A percentile compares a stretch with the other conserved stretches of the same genome.
These are phyloP conservation scores for Cylloceria caligata DNA, from an alignment of 2,888 invertebrate genomes.

Conservation along the genomic window DNA sequence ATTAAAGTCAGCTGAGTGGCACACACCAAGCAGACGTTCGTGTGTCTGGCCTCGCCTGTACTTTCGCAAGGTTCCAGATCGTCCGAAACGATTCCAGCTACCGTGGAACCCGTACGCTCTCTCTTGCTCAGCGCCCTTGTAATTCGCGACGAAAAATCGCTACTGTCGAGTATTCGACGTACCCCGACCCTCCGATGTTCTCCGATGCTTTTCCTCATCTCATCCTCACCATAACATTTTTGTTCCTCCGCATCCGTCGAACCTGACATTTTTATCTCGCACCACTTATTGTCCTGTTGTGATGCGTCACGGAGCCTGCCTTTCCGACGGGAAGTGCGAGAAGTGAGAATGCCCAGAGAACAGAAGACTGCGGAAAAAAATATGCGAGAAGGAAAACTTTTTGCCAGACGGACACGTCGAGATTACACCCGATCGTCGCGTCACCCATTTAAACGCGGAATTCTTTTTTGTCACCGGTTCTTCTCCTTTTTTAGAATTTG, in stretches of 20 bases:
- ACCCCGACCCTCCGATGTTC: neutral
- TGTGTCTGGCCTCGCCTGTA: conserved; percentile 54
- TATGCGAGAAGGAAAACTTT: conserved; percentile 29
- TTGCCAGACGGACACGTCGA: conserved; percentile 13
- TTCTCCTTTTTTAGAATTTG: neutral
- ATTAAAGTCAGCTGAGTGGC: conserved; percentile 83
- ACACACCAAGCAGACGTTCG: conserved; percentile 26
- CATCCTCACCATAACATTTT: conserved; percentile 32
- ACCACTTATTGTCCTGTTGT: conserved; percentile 36
- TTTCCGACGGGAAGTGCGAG: conserved; percentile 24
- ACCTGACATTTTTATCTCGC: conserved; percentile 58
- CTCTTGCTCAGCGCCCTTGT: neutral
- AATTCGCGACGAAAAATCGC: conserved; percentile 26
- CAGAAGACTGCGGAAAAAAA: conserved; percentile 33
- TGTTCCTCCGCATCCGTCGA: conserved; percentile 28
- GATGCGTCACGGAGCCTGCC: conserved; percentile 25
- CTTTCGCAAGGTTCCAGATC: conserved; percentile 62
- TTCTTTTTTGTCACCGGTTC: conserved; percentile 18
- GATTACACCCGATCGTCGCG: conserved; percentile 13
- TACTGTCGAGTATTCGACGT: neutral
- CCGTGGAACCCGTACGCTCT: conserved; percentile 2
- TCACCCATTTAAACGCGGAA: neutral
- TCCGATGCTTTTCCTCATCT: conserved; percentile 28
- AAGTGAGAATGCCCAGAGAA: conserved; percentile 10
- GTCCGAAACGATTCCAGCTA: conserved; percentile 56